Evolutionary conservation across 2,797 vertebrate genomes (phyloP).

Genomic region (Gymnothorax reevesii): DNA sequence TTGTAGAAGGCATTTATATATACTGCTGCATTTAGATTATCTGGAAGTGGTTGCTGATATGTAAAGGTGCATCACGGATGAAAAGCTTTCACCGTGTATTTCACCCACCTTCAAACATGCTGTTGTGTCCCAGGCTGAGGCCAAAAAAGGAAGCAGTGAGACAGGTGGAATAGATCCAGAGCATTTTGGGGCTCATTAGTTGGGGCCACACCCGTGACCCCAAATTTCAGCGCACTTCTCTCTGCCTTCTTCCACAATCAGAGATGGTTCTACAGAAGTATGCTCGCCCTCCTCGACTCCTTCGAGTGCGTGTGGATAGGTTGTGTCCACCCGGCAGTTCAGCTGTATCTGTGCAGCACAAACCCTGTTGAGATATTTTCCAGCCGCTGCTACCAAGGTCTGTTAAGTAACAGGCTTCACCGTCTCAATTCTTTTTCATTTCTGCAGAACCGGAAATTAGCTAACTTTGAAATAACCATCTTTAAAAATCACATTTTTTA

Average conservation of each 20-base stretch:
- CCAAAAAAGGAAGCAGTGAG: constrained; percentile 51
- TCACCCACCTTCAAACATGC: constrained; percentile 64
- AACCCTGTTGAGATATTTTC: neutral
- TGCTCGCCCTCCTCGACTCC: constrained; percentile 49
- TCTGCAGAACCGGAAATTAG: neutral
- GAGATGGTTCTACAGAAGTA: neutral
- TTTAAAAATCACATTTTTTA: neutral
- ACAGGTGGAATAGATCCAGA: constrained; percentile 57
- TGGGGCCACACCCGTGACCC: neutral
- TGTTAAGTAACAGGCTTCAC: neutral
- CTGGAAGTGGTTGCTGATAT: neutral
- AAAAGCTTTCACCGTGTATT: neutral
- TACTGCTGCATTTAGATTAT: neutral
- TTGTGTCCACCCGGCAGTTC: constrained; percentile 32
- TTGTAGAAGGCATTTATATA: neutral
- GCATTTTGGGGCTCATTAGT: constrained; percentile 58
- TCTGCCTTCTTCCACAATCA: neutral
- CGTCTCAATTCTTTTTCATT: neutral
- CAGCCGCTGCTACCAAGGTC: neutral
- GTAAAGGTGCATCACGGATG: neutral
- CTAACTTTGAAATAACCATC: neutral
- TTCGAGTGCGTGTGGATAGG: constrained; percentile 48
- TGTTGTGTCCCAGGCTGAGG: constrained; percentile 57
- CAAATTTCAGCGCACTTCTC: constrained; percentile 22
- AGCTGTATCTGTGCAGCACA: neutral